Evolutionary conservation across 1,140 invertebrate species (phyloP), one percentile per base, ranked within the genome.

Genomic region (Ooceraea biroi): DNA sequence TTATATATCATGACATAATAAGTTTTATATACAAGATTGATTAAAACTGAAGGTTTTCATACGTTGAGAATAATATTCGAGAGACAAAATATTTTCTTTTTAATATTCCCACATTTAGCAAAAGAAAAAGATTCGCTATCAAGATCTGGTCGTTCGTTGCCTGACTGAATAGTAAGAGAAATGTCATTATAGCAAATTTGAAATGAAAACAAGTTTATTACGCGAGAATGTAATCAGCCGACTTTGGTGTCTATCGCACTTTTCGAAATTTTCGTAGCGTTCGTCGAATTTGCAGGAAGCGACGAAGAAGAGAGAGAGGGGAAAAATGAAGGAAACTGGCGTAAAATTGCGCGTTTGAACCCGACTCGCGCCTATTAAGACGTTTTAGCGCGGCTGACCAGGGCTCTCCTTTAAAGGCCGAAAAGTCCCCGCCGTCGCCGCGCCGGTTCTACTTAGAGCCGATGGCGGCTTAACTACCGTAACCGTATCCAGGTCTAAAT

Each of bases 401-500:
- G 92, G 89, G 83, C 17, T 77, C 82, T 80, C 74, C 73, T 83
- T 77, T 65, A 77, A 76, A 73, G 55, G 41, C 57, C 69, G 57
- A 73, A 73, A 73, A 78, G 52, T 78, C 73, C 50, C 63, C 76
- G 74, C 61, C 74, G 50, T 25, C 61, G 77, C 46, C 50, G 30
- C 46, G 25, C 46, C 57, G 72, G 72, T 58, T 78, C 83, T 83
- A 83, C 83, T 85, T 88, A 83, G 86, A 83, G 55, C 73, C 87
- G 86, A 88, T 85, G 66, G 63, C 72, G 57, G 88, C 87, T 83
- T 88, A 89, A 90, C 85, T 80, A 83, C 92, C 90, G 90, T 90
- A 92, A 92, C 89, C 91, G 91, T 92, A 93, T 94, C 91, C 92
- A 93, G 92, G 93, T 94, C 93, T 94, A 94, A 94, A 94, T 94